Evolutionary conservation across 2,888 invertebrate genomes (phyloP), one percentile per base, ranked within the genome.

Genomic region (Patella pellucida): DNA sequence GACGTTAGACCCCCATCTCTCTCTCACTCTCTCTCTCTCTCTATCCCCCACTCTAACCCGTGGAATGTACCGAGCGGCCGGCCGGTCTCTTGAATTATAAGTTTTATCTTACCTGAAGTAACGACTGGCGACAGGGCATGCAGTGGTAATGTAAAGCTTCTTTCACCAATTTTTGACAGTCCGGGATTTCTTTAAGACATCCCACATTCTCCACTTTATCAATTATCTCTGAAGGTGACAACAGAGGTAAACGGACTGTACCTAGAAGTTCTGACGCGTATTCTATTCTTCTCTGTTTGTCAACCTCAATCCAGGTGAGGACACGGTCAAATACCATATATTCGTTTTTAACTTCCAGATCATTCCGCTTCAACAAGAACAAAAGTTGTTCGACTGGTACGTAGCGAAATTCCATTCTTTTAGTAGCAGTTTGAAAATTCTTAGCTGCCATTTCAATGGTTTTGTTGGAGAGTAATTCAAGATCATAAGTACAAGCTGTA

Each of bases 91-190:
- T 70, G 3, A 41, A 5, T 14, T 41, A 41, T 70, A 31, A 41
- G 41, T 41, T 41, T 41, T 27, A 7, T 12, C 71, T 56, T 70
- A 86, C 86, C 84, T 87, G 87, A 9, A 86, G 78, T 12, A 87
- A 75, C 71, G 84, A 83, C 69, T 87, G 87, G 54, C 87, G 76
- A 14, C 85, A 78, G 1, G 87, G 87, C 79, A 87, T 82, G 70
- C 86, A 83, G 67, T 87, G 87, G 74, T 87, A 87, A 75, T 86
- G 86, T 5, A 87, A 81, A 3, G 85, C 85, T 68, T 87, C 87
- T 72, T 87, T 84, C 9, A 86, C 85, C 41, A 86, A 78, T 68
- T 72, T 74, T 74, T 86, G 85, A 71, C 87, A 87, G n/a, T 81
- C 85, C 15, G 83, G 82, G n/a, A 82, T 81, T 11, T 83, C 82